These are phyloP conservation scores for Acomys russatus DNA, from an alignment of 2,797 vertebrate species.

Conservation along the genomic window DNA sequence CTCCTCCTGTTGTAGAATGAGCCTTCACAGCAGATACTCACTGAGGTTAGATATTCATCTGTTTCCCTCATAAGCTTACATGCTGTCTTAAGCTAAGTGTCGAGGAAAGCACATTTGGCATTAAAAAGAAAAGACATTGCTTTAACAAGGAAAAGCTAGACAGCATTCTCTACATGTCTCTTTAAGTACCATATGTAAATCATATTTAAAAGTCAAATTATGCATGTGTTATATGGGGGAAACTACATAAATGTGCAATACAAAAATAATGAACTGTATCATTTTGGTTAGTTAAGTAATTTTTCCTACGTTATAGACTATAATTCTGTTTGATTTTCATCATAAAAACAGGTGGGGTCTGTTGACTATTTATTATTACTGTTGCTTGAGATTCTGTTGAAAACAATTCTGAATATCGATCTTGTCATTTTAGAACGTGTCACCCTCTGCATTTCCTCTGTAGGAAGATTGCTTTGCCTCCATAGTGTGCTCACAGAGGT, in stretches of 20 bases:
- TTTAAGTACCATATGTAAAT: constrained; percentile 86
- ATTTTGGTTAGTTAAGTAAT: constrained; percentile 75
- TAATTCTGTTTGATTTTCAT: constrained; percentile 66
- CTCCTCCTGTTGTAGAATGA: constrained; percentile 84
- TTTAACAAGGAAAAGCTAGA: constrained; percentile 86
- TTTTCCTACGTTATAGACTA: constrained; percentile 64
- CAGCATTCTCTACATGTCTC: constrained; percentile 85
- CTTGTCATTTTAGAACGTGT: constrained; percentile 39
- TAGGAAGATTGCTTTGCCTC: constrained; percentile 24
- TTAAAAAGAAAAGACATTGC: constrained; percentile 88
- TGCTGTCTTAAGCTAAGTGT: constrained; percentile 85
- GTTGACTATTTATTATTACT: constrained; percentile 32
- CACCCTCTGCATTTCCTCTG: constrained; percentile 38
- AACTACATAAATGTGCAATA: constrained; percentile 76
- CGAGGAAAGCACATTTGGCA: constrained; percentile 86
- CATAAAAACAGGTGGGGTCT: constrained; percentile 60
- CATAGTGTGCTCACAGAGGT: constrained; percentile 45
- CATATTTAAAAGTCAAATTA: constrained; percentile 84
- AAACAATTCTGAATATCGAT: constrained; percentile 8
- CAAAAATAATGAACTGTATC: constrained; percentile 82
- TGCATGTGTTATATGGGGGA: constrained; percentile 78
- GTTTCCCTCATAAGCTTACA: constrained; percentile 88
- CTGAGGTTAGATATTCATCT: constrained; percentile 83
- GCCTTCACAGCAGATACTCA: constrained; percentile 86
- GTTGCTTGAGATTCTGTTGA: constrained; percentile 44